Percentiles rank a stretch among this genome's conserved stretches.
phyloP scores from a whole-genome alignment of 64 coral and sea anemone species.

The Dendronephthya gigantea region DNA sequence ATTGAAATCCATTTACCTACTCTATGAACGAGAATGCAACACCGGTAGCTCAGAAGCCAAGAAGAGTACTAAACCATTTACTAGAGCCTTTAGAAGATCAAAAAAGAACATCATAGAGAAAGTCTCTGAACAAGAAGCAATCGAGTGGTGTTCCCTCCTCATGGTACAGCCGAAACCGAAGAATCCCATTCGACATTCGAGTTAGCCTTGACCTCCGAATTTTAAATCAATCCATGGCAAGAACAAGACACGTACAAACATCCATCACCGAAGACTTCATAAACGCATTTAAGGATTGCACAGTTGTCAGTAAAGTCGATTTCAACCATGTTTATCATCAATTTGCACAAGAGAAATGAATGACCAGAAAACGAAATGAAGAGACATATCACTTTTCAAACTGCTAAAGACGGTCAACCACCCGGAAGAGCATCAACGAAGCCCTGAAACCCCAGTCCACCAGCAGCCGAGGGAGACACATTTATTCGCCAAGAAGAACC shows the following conservation, averaged over 20 bases:
- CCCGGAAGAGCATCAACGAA: too few relatives aligned
- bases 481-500: too few relatives aligned
- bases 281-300: too few relatives aligned
- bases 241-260: constrained; percentile 45
- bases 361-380: too few relatives aligned
- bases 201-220: constrained; percentile 36
- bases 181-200: constrained; percentile 40
- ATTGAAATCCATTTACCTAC: too few relatives aligned
- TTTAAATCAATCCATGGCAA: constrained; percentile 41
- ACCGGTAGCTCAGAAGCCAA: constrained; percentile 47
- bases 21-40: too few relatives aligned
- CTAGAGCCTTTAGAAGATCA: constrained; percentile 24
- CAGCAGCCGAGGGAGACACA: too few relatives aligned
- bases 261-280: constrained; percentile 38
- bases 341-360: too few relatives aligned
- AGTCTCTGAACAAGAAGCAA: constrained; percentile 48
- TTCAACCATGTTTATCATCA: constrained; percentile 21
- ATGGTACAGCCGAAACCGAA: constrained; percentile 58
- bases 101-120: constrained; percentile 32
- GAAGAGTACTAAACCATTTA: constrained; percentile 35
- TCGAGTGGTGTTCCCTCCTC: constrained; percentile 48
- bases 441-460: too few relatives aligned
- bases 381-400: too few relatives aligned
- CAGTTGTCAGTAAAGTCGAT: constrained; percentile 53
- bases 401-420: too few relatives aligned